Evolutionary conservation across 1,140 invertebrate species (phyloP).

Genomic region (Nylanderia fulva): DNA sequence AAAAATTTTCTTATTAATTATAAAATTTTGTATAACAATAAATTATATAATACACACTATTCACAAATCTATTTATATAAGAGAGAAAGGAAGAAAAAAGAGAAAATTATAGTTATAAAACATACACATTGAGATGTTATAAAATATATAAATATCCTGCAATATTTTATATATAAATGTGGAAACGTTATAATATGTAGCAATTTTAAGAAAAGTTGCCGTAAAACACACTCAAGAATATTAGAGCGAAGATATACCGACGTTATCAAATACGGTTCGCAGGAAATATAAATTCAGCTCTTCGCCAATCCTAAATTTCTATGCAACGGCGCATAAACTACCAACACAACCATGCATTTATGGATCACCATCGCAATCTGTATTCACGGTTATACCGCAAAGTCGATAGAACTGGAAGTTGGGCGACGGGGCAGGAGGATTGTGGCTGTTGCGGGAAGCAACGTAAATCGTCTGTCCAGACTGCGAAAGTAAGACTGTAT

Average conservation of each 20-base stretch:
- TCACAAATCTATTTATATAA: no score
- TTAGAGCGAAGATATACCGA: conserved; percentile 48
- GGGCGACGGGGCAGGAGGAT: conserved; percentile 33
- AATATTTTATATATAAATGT: not conserved
- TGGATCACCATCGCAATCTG: conserved; percentile 62
- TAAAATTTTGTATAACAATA: not conserved
- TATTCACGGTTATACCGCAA: conserved; percentile 56
- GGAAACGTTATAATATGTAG: conserved; percentile 16
- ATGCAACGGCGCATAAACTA: conserved; percentile 44
- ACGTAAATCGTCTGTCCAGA: conserved; percentile 61
- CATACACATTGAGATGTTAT: not conserved
- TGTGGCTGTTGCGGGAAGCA: conserved; percentile 63
- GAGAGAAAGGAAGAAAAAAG: no score
- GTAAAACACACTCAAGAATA: conserved; percentile 48
- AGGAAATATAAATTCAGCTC: conserved; percentile 55
- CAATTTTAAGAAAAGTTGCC: conserved; percentile 34
- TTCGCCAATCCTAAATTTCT: conserved; percentile 61
- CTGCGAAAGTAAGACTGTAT: conserved; percentile 58
- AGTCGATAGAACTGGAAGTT: conserved; percentile 58
- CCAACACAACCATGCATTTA: conserved; percentile 54
- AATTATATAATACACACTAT: not conserved
- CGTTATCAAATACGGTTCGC: conserved; percentile 49
- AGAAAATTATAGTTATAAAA: not conserved
- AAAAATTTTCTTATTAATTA: not conserved
- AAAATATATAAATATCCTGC: not conserved